These are phyloP conservation scores for Anoplolepis gracilipes DNA, from an alignment of 1,140 invertebrate species.

Conservation along the genomic window DNA sequence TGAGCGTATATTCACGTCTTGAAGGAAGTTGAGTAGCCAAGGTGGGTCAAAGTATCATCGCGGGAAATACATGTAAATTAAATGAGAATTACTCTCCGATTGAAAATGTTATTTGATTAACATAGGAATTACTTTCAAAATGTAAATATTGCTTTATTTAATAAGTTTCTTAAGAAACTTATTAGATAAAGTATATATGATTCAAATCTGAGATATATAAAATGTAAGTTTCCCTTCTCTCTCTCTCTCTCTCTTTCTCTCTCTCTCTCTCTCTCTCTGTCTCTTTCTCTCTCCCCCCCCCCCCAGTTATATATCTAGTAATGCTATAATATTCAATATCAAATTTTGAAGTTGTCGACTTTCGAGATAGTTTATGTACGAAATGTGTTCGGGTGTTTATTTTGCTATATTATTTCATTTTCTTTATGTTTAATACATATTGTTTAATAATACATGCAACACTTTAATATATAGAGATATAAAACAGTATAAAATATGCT, in stretches of 20 bases:
- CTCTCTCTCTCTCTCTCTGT: no score
- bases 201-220: background rate
- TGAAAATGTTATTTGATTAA: slow-evolving; percentile 33
- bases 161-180: no score
- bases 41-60: slow-evolving; percentile 25
- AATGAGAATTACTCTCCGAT: slow-evolving; percentile 7
- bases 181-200: background rate
- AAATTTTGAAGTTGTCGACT: background rate
- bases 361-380: background rate
- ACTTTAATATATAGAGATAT: background rate
- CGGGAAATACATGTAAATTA: slow-evolving; percentile 13
- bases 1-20: slow-evolving; percentile 35
- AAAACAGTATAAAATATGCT: background rate
- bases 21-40: background rate
- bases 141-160: slow-evolving; percentile 19
- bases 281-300: no score
- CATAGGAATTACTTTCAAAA: slow-evolving; percentile 23
- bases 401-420: no score
- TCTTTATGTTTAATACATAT: background rate
- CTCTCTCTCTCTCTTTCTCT: no score
- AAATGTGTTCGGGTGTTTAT: background rate
- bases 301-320: no score
- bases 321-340: background rate
- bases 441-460: background rate
- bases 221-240: no score